Evolutionary conservation across 2,797 vertebrate genomes (phyloP).

Genomic region (Peromyscus nudipes): DNA sequence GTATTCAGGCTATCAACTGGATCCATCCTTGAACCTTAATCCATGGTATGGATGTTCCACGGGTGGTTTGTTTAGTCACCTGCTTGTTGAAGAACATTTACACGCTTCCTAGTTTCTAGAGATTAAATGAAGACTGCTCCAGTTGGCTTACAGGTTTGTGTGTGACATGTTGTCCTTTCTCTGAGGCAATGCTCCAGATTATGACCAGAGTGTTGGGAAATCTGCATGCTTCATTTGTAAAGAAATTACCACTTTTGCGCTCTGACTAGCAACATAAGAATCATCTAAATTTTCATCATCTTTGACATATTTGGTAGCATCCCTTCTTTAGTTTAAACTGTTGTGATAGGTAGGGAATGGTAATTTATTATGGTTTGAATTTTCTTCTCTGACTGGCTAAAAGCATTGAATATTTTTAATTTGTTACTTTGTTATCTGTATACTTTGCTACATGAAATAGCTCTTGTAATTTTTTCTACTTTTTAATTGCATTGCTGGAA

Average conservation of each 20-base stretch:
- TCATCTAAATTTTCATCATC: background rate
- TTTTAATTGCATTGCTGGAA: slow-evolving; percentile 20
- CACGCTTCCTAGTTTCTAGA: background rate
- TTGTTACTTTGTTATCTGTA: slow-evolving; percentile 36
- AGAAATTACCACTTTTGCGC: background rate
- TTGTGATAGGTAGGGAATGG: background rate
- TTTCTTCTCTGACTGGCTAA: slow-evolving; percentile 10
- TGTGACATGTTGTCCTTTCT: background rate
- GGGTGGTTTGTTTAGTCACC: background rate
- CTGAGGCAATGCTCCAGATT: background rate
- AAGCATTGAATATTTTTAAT: slow-evolving; percentile 30
- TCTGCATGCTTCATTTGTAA: slow-evolving; percentile 25
- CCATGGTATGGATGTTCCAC: too few species aligned
- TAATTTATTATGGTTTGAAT: slow-evolving; percentile 18
- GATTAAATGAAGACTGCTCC: background rate
- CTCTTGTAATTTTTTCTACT: background rate
- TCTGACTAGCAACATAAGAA: background rate
- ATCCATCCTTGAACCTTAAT: background rate
- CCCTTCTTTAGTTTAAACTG: background rate
- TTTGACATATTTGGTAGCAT: background rate
- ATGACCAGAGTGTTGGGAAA: background rate
- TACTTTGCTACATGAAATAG: background rate
- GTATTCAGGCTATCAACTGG: background rate
- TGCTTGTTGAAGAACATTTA: background rate
- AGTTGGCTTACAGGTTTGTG: background rate